Base-by-base conservation (phyloP, 1,140 invertebrate genomes). In the Lucilia sericata region DNA sequence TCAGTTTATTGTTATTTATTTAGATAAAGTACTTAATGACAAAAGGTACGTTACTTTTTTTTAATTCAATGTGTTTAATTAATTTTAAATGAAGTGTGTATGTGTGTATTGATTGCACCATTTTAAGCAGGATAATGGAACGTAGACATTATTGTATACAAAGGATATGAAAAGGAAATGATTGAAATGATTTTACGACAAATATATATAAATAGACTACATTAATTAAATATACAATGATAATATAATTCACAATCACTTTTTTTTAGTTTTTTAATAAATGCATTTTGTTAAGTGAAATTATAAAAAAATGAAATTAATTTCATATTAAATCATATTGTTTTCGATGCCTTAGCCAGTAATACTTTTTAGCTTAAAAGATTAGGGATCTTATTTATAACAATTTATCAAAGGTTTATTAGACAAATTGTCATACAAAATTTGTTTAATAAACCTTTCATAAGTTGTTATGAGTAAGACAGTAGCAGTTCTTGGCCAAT, bases 231-330 rank as follows among this genome's bases (percentile, higher is more conserved):
- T 60, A 17, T 60, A 60, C 55, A 60, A 60, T 60, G 55, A 21
- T 70, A 70, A 70, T 70, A 70, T 5, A 70, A 70, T 70, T 70
- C 65, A 70, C 65, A 70, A 70, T 70, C 65, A 70, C 55, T 60
- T n/a, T 42, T 70, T 10, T 7, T 70, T 70, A 25, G 2, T 65
- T 65, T 65, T 65, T 65, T n/a, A 30, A 19, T 70, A 70, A 70
- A 70, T 70, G 65, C 65, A 70, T 21, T 21, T 70, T 60, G 5
- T 60, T 60, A n/a, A n/a, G n/a, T 17, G 2, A 60, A 60, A 60
- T 60, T 17, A 60, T 14, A 5, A 42, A 42, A 42, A 42, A 42
- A 2, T n/a, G n/a, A 42, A 8, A 42, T 0, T 42, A 42, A 42
- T 42, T 3, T 42, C 10, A 42, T 42, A n/a, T n/a, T n/a, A n/a